These are phyloP conservation scores for Pelobates fuscus DNA, from an alignment of 2,113 vertebrate species.

Conservation along the genomic window DNA sequence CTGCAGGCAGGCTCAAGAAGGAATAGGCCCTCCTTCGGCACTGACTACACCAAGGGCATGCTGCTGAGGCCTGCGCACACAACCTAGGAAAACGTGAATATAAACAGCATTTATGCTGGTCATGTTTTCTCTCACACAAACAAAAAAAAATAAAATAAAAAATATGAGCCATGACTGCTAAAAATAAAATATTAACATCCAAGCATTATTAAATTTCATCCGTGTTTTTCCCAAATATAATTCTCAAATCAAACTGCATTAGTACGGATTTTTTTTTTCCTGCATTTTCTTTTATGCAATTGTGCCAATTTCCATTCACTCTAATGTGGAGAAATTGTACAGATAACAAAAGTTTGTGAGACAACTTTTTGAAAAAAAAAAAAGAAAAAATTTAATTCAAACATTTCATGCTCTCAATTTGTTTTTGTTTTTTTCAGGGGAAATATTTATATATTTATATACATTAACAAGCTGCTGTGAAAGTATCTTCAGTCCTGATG, in stretches of 20 bases:
- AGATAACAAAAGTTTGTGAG: slow-evolving; percentile 76
- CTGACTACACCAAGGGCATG: slow-evolving; percentile 88
- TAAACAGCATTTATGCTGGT: slow-evolving; percentile 92
- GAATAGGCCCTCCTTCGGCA: slow-evolving; percentile 85
- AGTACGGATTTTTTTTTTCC: slow-evolving; percentile 58
- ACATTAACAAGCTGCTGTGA: slow-evolving; percentile 81
- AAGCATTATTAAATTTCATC: slow-evolving; percentile 61
- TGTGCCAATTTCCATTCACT: slow-evolving; percentile 78
- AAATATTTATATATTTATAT: slow-evolving; percentile 86
- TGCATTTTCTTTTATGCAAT: slow-evolving; percentile 71
- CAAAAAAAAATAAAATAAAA: slow-evolving; percentile 66
- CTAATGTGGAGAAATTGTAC: slow-evolving; percentile 78
- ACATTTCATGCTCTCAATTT: slow-evolving; percentile 80
- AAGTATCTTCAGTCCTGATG: slow-evolving; percentile 81
- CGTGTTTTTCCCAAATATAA: slow-evolving; percentile 65
- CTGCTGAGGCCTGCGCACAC: slow-evolving; percentile 84
- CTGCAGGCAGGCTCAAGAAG: slow-evolving; percentile 89
- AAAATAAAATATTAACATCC: slow-evolving; percentile 76
- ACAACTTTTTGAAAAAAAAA: slow-evolving; percentile 65
- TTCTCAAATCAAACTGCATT: slow-evolving; percentile 74
- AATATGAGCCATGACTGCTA: slow-evolving; percentile 75
- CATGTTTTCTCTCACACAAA: slow-evolving; percentile 71
- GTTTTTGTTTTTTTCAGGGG: slow-evolving; percentile 79
- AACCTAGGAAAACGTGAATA: slow-evolving; percentile 92
- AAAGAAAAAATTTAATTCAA: slow-evolving; percentile 83